Evolutionary conservation across 1,140 invertebrate species (phyloP).

Genomic region (Paracyclopina nana): DNA sequence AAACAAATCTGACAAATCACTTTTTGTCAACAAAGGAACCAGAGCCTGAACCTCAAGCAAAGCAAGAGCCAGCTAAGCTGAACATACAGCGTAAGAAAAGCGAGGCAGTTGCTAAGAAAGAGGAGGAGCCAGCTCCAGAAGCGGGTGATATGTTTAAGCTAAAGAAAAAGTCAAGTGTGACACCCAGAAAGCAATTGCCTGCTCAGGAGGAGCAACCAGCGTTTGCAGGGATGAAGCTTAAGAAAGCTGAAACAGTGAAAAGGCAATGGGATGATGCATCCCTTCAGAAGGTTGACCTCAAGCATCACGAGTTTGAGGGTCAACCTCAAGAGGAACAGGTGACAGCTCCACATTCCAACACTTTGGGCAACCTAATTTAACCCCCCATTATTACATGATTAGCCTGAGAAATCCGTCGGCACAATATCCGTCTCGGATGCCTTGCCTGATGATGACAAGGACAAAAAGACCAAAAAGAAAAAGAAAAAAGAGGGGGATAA

Average conservation of each 20-base stretch:
- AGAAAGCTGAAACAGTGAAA: conserved; percentile 10
- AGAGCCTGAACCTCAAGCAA: conserved; percentile 17
- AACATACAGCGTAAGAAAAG: conserved; percentile 29
- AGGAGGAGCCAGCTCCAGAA: background rate
- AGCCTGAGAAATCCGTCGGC: conserved; percentile 3
- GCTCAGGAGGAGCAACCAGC: conserved; percentile 9
- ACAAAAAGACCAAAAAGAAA: background rate
- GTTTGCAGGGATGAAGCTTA: conserved; percentile 14
- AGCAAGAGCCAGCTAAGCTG: conserved; percentile 26
- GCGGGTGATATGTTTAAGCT: conserved; percentile 15
- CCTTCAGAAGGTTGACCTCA: conserved; percentile 13
- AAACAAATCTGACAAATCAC: background rate
- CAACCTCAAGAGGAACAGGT: conserved; percentile 13
- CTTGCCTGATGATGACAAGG: background rate
- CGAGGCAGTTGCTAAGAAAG: conserved; percentile 22
- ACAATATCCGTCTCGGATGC: background rate
- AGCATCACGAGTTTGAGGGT: conserved; percentile 16
- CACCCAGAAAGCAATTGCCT: background rate
- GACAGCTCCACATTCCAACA: too few species aligned
- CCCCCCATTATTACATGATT: background rate
- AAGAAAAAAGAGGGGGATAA: conserved; percentile 18
- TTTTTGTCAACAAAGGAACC: too few species aligned
- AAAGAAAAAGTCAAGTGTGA: conserved; percentile 8
- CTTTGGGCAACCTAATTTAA: too few species aligned
- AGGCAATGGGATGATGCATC: conserved; percentile 11